Base-by-base conservation (phyloP, 2,888 invertebrate genomes). In the Saturnia pavonia region DNA sequence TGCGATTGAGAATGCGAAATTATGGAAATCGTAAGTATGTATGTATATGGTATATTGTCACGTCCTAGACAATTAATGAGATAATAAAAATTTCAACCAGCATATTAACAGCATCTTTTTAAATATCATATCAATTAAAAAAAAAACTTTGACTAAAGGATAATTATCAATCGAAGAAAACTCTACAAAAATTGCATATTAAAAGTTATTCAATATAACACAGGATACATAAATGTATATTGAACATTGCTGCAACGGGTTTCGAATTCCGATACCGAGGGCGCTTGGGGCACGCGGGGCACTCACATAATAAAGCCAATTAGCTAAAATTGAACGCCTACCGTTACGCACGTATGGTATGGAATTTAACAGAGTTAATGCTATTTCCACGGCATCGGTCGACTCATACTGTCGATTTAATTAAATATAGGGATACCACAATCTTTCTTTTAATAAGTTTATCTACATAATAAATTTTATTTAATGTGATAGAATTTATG, bases 211-310 rank as follows among this genome's bases (percentile, higher is more conserved):
- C 6, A 34, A n/a, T n/a, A n/a, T n/a, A 2, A 19, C n/a, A 63
- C 14, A 11, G 27, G 12, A 34, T 14, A 27, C 12, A 34, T 27
- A 27, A 27, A 25, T 57, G 6, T 34, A 65, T 16, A 65, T 6
- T 40, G 65, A 63, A 63, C 16, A n/a, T 12, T 40, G 19, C n/a
- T 40, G 19, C 40, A 65, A 40, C 65, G n/a, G 40, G 65, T 65
- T 65, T 65, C 40, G 65, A 40, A 65, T 65, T 65, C 65, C 40
- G 40, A 65, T 65, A 40, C n/a, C 65, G 63, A 16, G 25, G 57
- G 57, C 19, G 16, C 6, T 51, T n/a, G n/a, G n/a, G n/a, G 60
- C 60, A 63, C 63, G 63, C 40, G 40, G 40, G n/a, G n/a, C 40
- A 40, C 16, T 65, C 40, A 16, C 65, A 34, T 19, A 65, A 65